Percentiles rank a stretch among this genome's conserved stretches.
These are phyloP conservation scores for Hypomecis punctinalis DNA, from an alignment of 2,888 invertebrate species.

Conservation along the genomic window DNA sequence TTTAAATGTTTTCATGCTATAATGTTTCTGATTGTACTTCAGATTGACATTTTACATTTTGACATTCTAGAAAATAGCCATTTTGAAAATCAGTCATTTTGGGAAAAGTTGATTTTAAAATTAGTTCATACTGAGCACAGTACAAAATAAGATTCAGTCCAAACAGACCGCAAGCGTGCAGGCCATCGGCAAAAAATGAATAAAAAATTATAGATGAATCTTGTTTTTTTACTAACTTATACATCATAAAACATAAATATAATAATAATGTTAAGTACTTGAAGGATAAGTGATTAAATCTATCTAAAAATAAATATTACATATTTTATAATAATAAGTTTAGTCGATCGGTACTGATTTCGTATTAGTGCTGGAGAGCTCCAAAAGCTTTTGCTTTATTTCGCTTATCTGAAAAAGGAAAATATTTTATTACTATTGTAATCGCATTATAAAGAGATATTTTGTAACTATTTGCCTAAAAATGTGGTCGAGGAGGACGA, in stretches of 20 bases:
- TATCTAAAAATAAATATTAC: background rate
- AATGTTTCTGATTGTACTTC: too few relatives aligned
- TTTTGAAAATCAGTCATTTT: too few relatives aligned
- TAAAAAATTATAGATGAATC: slow-evolving; percentile 48
- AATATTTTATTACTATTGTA: background rate
- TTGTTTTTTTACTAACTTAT: background rate
- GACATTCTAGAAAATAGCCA: too few relatives aligned
- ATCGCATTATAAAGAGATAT: slow-evolving; percentile 8
- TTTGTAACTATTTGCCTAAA: slow-evolving; percentile 2
- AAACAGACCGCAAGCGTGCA: too few relatives aligned
- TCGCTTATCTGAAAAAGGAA: slow-evolving; percentile 80
- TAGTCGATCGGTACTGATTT: slow-evolving; percentile 57
- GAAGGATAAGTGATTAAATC: background rate
- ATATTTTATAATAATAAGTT: too few relatives aligned
- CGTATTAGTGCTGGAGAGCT: slow-evolving; percentile 69
- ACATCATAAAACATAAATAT: slow-evolving; percentile 9
- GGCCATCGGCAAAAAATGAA: slow-evolving; percentile 56
- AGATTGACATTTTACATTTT: too few relatives aligned
- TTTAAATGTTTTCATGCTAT: too few relatives aligned
- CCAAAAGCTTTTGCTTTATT: slow-evolving; percentile 82
- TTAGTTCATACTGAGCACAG: too few relatives aligned
- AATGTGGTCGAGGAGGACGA: too few relatives aligned
- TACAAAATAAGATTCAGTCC: too few relatives aligned
- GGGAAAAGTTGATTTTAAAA: too few relatives aligned
- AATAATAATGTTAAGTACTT: background rate